Conservation (phyloP, 2,888 invertebrate genomes). For the Acrobasis repandana region DNA sequence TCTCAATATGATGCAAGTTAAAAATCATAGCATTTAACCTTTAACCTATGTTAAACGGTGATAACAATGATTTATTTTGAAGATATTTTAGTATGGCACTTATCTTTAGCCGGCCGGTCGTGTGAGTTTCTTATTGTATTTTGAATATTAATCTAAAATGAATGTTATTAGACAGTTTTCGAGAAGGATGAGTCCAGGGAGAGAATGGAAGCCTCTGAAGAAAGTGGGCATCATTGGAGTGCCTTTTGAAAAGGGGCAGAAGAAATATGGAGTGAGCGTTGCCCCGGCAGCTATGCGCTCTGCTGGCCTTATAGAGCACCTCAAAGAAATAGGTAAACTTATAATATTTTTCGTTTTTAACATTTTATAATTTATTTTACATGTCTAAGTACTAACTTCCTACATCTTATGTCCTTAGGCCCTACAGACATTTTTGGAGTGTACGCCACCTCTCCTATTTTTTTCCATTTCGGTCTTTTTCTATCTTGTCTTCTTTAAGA, state of each 20-base stretch:
- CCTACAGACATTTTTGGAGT: too few relatives aligned
- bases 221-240: constrained; percentile 90
- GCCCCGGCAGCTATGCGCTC: constrained; percentile 87
- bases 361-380: too few relatives aligned
- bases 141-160: constrained; percentile 43
- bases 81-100: background rate
- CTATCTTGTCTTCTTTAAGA: too few relatives aligned
- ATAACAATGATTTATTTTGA: constrained; percentile 5
- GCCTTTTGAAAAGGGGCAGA: constrained; percentile 90
- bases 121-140: constrained; percentile 16
- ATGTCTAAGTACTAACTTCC: too few relatives aligned
- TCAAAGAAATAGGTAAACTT: constrained; percentile 84
- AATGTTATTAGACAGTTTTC: constrained; percentile 59
- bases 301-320: constrained; percentile 84
- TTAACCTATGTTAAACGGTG: constrained; percentile 3
- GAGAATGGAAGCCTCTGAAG: constrained; percentile 57
- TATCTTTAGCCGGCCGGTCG: constrained; percentile 19
- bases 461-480: too few relatives aligned
- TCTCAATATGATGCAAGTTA: constrained; percentile 1
- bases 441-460: too few relatives aligned
- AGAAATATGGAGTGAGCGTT: constrained; percentile 86
- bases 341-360: background rate
- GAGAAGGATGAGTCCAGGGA: constrained; percentile 60
- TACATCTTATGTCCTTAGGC: too few relatives aligned
- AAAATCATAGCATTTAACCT: constrained; percentile 7